Evolutionary conservation across 2,888 invertebrate genomes (phyloP), one percentile per base, ranked within the genome.

Genomic region (Galerucella calmariensis): DNA sequence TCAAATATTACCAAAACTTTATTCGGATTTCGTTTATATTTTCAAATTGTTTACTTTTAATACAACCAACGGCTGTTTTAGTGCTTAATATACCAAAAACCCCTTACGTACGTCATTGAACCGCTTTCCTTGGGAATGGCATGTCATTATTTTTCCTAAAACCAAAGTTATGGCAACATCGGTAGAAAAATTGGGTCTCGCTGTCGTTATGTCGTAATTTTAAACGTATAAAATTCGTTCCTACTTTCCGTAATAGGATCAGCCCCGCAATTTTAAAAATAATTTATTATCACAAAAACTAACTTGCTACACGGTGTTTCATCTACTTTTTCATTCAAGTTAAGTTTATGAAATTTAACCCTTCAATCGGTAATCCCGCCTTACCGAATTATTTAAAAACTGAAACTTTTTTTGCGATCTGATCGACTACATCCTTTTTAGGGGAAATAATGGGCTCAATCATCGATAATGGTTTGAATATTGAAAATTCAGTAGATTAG

Each of bases 161-260:
- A 70, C 62, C 53, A 53, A 63, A 70, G 53, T 62, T 70, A 70
- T 53, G 63, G 53, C 20, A 20, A 20, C 63, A 35, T 24, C 11
- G 27, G 35, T 51, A 51, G 41, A 69, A 70, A 70, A 70, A 70
- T 70, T 63, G 70, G 63, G 51, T 70, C 56, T 24, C 70, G 51
- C 9, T 63, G 70, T 63, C 53, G 63, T 70, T 63, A 70, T 46
- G 62, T 70, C 70, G 62, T 63, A 70, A 63, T 70, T 70, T 70
- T 51, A 16, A 20, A 51, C 51, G 62, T 41, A 53, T 70, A 70
- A 70, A 70, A 62, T 16, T 53, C 63, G n/a, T 24, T 62, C 56
- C 24, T 46, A 24, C 56, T 35, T 44, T 51, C n/a, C 35, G 48
- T 69, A 59, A 41, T 12, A 6, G 20, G 14, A 61, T 16, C 59